phyloP scores from a whole-genome alignment of 1,140 invertebrate genomes.

The Brachionus asplanchnoidis region DNA sequence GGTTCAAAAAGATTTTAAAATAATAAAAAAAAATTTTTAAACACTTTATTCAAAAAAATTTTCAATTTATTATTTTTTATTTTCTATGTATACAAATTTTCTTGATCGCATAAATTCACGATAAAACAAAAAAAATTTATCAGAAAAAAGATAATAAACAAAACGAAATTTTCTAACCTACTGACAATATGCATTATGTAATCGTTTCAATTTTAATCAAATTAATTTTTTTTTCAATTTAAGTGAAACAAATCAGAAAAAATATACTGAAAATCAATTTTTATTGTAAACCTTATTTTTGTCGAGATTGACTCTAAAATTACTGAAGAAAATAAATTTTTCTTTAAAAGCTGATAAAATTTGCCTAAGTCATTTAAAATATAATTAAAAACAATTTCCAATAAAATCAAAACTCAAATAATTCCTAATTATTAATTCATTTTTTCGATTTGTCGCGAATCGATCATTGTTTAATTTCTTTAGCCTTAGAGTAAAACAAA shows the following conservation, averaged over 20 bases:
- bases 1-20: background rate
- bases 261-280: too few relatives aligned
- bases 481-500: background rate
- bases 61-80: background rate
- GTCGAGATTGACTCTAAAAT: background rate
- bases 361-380: too few relatives aligned
- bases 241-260: background rate
- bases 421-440: too few relatives aligned
- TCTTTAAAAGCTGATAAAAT: too few relatives aligned
- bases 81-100: background rate
- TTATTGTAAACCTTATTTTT: background rate
- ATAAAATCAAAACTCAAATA: too few relatives aligned
- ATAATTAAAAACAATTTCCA: too few relatives aligned
- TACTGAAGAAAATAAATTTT: background rate
- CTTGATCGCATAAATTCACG: background rate
- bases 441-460: too few relatives aligned
- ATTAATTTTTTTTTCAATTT: background rate
- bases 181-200: background rate
- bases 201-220: background rate
- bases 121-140: background rate
- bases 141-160: background rate
- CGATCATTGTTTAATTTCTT: background rate
- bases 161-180: background rate
- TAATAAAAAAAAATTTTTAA: background rate
- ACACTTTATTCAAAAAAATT: background rate